Evolutionary conservation across 2,113 vertebrate genomes (phyloP).

Genomic region (Semnornis frantzii): DNA sequence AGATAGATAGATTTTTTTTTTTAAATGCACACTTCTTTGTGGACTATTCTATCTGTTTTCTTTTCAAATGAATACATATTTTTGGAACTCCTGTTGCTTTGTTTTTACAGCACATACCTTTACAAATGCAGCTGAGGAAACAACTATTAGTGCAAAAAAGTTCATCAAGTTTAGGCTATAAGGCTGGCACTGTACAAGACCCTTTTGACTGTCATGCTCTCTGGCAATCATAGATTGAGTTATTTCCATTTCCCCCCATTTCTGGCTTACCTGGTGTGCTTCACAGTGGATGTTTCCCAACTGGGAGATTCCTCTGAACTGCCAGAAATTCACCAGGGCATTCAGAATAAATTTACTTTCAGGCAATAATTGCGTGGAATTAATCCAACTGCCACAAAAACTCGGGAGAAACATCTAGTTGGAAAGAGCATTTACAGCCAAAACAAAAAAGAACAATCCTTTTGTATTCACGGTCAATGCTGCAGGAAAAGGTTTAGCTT

Average conservation of each 20-base stretch:
- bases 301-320: constrained; percentile 44
- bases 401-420: constrained; percentile 62
- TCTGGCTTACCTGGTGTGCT: constrained; percentile 48
- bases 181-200: background rate
- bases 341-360: constrained; percentile 40
- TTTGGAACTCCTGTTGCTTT: background rate
- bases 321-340: constrained; percentile 2
- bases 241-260: background rate
- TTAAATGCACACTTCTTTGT: background rate
- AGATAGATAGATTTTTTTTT: too few species aligned
- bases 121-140: background rate
- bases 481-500: constrained; percentile 82
- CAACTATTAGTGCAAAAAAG: background rate
- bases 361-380: background rate
- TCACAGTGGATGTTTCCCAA: background rate
- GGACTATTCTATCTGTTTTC: background rate
- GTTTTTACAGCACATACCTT: background rate
- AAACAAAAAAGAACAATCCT: constrained; percentile 78
- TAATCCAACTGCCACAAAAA: constrained; percentile 35
- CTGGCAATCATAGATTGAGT: background rate
- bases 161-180: background rate
- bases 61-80: background rate
- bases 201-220: background rate
- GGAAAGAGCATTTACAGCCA: constrained; percentile 44
- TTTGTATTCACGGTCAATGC: constrained; percentile 40